phyloP scores from a whole-genome alignment of 2,888 invertebrate species.

The Chrysodeixis includens region DNA sequence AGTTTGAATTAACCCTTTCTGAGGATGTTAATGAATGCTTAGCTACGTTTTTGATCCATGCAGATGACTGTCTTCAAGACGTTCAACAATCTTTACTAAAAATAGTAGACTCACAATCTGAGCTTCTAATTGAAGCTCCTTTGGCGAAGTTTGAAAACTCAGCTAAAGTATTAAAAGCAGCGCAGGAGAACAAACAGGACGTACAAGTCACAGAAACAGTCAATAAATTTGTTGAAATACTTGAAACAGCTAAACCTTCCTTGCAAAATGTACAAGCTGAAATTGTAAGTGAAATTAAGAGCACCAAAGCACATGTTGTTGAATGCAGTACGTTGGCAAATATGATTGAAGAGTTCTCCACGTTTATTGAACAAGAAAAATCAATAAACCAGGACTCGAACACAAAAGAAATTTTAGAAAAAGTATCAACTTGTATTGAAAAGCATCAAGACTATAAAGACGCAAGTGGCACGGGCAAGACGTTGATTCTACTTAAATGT shows the following conservation, averaged over 20 bases:
- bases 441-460: slow-evolving; percentile 76
- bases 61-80: slow-evolving; percentile 70
- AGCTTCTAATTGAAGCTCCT: slow-evolving; percentile 69
- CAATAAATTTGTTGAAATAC: slow-evolving; percentile 55
- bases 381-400: slow-evolving; percentile 46
- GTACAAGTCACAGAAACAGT: slow-evolving; percentile 31
- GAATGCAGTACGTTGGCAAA: slow-evolving; percentile 58
- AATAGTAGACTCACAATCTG: slow-evolving; percentile 71
- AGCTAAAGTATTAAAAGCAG: slow-evolving; percentile 48
- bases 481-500: slow-evolving; percentile 77
- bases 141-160: slow-evolving; percentile 63
- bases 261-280: slow-evolving; percentile 57
- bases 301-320: slow-evolving; percentile 19
- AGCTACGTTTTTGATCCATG: slow-evolving; percentile 67
- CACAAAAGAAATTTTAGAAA: slow-evolving; percentile 58
- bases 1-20: slow-evolving; percentile 61
- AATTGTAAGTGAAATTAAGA: slow-evolving; percentile 66
- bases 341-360: slow-evolving; percentile 64
- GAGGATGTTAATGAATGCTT: slow-evolving; percentile 68
- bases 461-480: slow-evolving; percentile 72
- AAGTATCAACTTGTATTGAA: slow-evolving; percentile 66
- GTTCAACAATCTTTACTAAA: slow-evolving; percentile 69
- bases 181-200: slow-evolving; percentile 47
- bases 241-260: slow-evolving; percentile 60
- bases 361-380: slow-evolving; percentile 58